Percentiles rank a stretch among this genome's conserved stretches.
These are phyloP conservation scores for Oophaga pumilio DNA, from an alignment of 2,113 vertebrate species.

Conservation along the genomic window DNA sequence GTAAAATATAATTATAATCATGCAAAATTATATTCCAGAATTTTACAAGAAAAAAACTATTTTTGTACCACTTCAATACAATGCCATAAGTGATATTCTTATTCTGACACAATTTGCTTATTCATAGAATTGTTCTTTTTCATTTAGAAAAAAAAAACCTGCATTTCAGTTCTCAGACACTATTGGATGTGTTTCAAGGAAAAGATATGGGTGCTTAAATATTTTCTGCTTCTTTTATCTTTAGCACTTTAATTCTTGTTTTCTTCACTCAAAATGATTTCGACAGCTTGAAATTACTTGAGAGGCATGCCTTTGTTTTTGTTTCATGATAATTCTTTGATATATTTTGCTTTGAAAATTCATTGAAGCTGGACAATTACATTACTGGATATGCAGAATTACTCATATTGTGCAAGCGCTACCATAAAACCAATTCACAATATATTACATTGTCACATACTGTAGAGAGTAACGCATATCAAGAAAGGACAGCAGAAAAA, in stretches of 20 bases:
- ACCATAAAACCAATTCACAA: background rate
- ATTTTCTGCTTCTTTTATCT: slow-evolving; percentile 21
- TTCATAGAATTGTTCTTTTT: background rate
- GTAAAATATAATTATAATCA: background rate
- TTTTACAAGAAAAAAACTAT: background rate
- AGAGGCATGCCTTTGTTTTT: slow-evolving; percentile 38
- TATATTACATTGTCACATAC: background rate
- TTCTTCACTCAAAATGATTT: slow-evolving; percentile 40
- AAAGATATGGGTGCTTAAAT: background rate
- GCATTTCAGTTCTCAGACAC: background rate
- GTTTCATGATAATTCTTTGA: slow-evolving; percentile 42
- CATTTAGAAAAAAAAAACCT: background rate
- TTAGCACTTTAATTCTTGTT: slow-evolving; percentile 17
- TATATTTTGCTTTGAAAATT: slow-evolving; percentile 31
- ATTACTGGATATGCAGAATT: slow-evolving; percentile 11
- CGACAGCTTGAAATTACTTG: slow-evolving; percentile 47
- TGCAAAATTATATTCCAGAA: background rate
- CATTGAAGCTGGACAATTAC: slow-evolving; percentile 24
- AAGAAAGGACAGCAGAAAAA: background rate
- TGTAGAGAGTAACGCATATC: background rate
- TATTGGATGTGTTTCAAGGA: background rate
- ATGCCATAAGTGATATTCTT: background rate
- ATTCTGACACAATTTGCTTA: background rate
- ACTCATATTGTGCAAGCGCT: background rate
- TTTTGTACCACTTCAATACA: background rate